phyloP scores from a whole-genome alignment of 2,797 vertebrate genomes.

The Moxostoma hubbsi region DNA sequence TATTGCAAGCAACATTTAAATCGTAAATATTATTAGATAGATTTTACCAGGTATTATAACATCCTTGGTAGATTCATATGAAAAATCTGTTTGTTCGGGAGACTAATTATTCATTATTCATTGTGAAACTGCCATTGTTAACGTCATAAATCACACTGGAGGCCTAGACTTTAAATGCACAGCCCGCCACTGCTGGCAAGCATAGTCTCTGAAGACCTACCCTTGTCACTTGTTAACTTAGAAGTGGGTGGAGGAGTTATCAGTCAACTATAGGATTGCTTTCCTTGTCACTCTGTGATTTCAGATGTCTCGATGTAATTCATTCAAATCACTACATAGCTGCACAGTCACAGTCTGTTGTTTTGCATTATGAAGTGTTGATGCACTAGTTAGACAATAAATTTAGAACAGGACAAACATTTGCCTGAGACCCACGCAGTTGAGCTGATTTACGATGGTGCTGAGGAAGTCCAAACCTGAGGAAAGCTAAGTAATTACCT shows the following conservation, averaged over 20 bases:
- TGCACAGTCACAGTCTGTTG: slow-evolving; percentile 1
- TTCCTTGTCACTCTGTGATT: not conserved
- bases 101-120: too few relatives aligned
- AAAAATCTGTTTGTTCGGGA: too few relatives aligned
- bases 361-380: not conserved
- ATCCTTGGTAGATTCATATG: too few relatives aligned
- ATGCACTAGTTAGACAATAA: slow-evolving; percentile 1
- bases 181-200: not conserved
- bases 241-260: not conserved
- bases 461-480: slow-evolving; percentile 31
- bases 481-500: slow-evolving; percentile 49
- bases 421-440: slow-evolving; percentile 26
- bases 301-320: not conserved
- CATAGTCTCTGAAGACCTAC: not conserved
- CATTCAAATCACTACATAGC: not conserved
- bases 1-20: too few relatives aligned
- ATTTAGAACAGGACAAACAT: slow-evolving; percentile 23
- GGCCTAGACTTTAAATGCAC: too few relatives aligned
- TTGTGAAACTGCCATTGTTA: too few relatives aligned
- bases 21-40: too few relatives aligned
- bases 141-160: too few relatives aligned
- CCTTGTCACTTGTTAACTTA: not conserved
- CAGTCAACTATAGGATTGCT: not conserved
- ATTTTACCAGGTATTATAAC: too few relatives aligned
- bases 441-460: slow-evolving; percentile 33